Evolutionary conservation across 2,797 vertebrate species (phyloP), one percentile per base, ranked within the genome.

Genomic region (Lagodon rhomboides): DNA sequence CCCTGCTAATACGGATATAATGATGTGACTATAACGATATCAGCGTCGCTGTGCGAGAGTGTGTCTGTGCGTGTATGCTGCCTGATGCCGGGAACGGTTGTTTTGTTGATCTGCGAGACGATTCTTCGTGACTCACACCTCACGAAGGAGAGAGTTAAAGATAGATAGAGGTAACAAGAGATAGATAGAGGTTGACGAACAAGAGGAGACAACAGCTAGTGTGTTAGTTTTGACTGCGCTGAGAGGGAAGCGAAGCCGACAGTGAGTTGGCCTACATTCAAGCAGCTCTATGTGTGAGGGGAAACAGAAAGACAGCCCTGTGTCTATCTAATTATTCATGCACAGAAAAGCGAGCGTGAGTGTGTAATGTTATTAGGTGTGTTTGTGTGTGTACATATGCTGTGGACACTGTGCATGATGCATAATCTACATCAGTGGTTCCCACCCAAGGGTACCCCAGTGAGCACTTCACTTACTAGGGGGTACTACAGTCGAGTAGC

Each of bases 1-100:
- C 59, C 82, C 80, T 83, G 68, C 68, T 92, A 92, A 94, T 92
- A 90, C 62, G 51, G 77, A 90, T 89, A 91, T 94, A 94, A 95
- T 86, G 89, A 95, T 91, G 83, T 85, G 85, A 86, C 87, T 47
- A 54, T 87, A 62, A 81, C 67, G 47, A 25, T 64, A 75, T 78
- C 71, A 75, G 50, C 64, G 20, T 80, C 68, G 20, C 56, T 0
- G 68, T 64, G 54, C 56, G 62, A 38, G 55, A 22, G 13, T 30
- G 61, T 60, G 47, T 69, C 68, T 67, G 27, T 58, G 38, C 54
- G 30, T 51, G 38, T 66, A 38, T 13, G 60, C 65, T 25, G 83
- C 73, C 62, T 10, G 72, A 72, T 73, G 75, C 22, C 20, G 11
- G 63, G 73, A 79, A 16, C 70, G 59, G 68, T 73, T 79, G 73